Evolutionary conservation across 1,140 invertebrate species (phyloP).

Genomic region (Orchesella cincta): DNA sequence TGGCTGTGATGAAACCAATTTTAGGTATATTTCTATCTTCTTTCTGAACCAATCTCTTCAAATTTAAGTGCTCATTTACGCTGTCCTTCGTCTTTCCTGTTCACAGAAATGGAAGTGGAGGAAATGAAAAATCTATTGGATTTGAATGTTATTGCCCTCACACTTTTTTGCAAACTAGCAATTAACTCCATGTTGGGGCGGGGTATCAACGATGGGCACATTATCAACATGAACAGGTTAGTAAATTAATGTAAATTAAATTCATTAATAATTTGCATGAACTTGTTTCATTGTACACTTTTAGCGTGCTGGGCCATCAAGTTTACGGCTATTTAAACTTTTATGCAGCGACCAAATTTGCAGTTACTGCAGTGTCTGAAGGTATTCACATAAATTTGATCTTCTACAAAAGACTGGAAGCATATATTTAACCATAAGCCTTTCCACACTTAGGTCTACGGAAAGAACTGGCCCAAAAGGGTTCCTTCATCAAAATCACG

Average conservation of each 20-base stretch:
- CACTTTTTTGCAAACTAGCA: conserved; percentile 67
- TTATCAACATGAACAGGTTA: conserved; percentile 69
- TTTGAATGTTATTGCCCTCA: conserved; percentile 69
- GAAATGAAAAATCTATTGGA: conserved; percentile 57
- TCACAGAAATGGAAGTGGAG: conserved; percentile 36
- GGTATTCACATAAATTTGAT: neutral
- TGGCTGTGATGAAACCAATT: conserved; percentile 49
- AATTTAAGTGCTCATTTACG: too few species aligned
- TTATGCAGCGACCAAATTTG: conserved; percentile 15
- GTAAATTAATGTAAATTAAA: neutral
- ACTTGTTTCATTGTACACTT: too few species aligned
- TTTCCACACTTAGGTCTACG: neutral
- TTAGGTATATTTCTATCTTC: conserved; percentile 29
- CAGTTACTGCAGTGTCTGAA: conserved; percentile 12
- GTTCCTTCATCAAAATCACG: conserved; percentile 7
- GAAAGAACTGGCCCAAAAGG: neutral
- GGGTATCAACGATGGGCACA: conserved; percentile 66
- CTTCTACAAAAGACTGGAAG: neutral
- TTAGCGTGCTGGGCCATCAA: conserved; percentile 13
- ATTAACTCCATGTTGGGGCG: conserved; percentile 68
- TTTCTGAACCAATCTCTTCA: too few species aligned
- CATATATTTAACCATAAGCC: neutral
- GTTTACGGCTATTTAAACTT: conserved; percentile 10
- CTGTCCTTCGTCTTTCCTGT: neutral
- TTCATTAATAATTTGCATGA: neutral